These are phyloP conservation scores for Acanthiza pusilla DNA, from an alignment of 2,797 vertebrate genomes.

Conservation along the genomic window DNA sequence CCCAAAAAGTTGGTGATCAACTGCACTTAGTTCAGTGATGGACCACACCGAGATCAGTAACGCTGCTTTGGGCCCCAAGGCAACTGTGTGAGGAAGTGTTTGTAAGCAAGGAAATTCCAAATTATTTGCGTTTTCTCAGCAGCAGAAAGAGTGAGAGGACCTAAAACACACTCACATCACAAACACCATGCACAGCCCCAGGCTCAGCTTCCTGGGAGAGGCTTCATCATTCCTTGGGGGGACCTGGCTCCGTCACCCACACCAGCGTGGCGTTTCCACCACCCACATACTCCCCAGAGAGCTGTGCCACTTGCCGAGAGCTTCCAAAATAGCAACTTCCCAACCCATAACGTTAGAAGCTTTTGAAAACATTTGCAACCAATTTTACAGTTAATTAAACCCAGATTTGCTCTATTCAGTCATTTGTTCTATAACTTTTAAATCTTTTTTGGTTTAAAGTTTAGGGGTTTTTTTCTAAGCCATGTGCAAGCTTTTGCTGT, in stretches of 20 bases:
- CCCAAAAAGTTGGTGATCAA: accelerated
- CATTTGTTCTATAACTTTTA: conserved; percentile 26
- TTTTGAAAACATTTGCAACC: conserved; percentile 48
- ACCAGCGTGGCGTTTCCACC: not conserved
- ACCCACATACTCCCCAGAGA: not conserved
- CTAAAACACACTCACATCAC: not conserved
- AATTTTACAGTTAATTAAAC: conserved; percentile 53
- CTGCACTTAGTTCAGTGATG: not conserved
- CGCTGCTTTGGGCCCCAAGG: not conserved
- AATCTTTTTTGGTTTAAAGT: conserved; percentile 1
- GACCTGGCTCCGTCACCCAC: not conserved
- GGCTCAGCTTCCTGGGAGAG: not conserved
- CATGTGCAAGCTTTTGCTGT: not conserved
- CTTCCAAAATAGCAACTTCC: conserved; percentile 40
- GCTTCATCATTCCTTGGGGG: not conserved
- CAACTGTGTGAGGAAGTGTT: not conserved
- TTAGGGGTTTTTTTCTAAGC: not conserved
- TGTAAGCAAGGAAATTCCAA: not conserved
- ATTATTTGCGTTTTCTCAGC: not conserved
- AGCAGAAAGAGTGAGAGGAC: not conserved
- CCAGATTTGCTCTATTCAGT: conserved; percentile 38
- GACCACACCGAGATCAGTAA: not conserved
- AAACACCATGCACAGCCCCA: not conserved
- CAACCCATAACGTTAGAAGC: not conserved
- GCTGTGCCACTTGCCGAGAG: not conserved